These are phyloP conservation scores for Gobiocypris rarus DNA, from an alignment of 2,113 vertebrate species.

Conservation along the genomic window DNA sequence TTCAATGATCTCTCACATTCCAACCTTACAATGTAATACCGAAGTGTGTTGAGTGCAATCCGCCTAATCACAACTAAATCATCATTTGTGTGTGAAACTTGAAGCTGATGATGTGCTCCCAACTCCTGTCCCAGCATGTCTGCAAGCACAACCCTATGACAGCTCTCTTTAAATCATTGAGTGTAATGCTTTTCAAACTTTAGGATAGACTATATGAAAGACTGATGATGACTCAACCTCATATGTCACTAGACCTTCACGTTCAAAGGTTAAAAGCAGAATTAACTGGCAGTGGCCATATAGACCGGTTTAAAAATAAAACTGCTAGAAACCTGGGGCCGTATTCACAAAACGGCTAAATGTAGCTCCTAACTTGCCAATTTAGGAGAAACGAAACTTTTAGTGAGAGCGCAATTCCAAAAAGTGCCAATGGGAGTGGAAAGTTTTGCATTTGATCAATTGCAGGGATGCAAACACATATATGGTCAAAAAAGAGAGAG, in stretches of 20 bases:
- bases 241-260: background rate
- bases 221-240: constrained; percentile 6
- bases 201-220: constrained; percentile 3
- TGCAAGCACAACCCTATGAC: background rate
- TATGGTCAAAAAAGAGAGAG: too few relatives aligned
- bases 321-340: background rate
- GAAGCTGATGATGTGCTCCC: background rate
- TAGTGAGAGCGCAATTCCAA: too few relatives aligned
- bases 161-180: background rate
- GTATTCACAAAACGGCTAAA: too few relatives aligned
- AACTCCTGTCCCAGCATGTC: constrained; percentile 20
- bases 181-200: constrained; percentile 12
- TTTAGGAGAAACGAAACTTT: too few relatives aligned
- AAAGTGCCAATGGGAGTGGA: too few relatives aligned
- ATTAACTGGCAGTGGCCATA: background rate
- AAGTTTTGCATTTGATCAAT: too few relatives aligned
- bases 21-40: background rate
- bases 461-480: too few relatives aligned
- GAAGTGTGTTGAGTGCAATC: background rate
- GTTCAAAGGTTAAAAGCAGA: background rate
- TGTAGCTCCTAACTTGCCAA: too few relatives aligned
- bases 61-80: background rate
- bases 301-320: background rate
- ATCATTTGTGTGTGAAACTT: background rate
- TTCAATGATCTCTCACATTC: background rate